Conservation (phyloP, 2,113 vertebrate genomes). For the Acinonyx jubatus region DNA sequence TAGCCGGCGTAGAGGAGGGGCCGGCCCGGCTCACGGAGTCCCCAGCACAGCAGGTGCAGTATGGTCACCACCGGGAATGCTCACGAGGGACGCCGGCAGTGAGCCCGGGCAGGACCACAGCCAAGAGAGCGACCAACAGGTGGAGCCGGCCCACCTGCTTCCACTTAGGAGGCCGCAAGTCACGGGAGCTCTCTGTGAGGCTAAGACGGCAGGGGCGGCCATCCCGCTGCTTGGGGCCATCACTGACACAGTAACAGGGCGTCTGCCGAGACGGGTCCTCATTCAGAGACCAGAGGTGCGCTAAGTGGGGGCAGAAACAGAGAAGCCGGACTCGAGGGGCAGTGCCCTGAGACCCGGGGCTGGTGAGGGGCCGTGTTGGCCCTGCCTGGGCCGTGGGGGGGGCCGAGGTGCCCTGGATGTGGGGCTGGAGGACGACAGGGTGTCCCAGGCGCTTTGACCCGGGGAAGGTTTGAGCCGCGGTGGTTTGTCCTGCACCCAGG, state of each 20-base stretch:
- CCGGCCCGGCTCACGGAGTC: neutral
- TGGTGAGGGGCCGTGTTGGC: neutral
- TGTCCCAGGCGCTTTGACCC: too few relatives aligned
- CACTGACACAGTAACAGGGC: neutral
- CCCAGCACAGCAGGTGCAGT: neutral
- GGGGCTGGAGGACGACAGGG: neutral
- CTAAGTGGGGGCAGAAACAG: neutral
- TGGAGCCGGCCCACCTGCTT: neutral
- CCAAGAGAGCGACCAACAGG: neutral
- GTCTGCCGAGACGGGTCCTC: neutral
- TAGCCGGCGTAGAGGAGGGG: neutral
- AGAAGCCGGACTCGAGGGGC: neutral
- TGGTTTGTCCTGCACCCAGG: neutral
- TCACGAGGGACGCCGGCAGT: neutral
- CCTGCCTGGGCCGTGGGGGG: neutral
- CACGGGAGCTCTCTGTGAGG: neutral
- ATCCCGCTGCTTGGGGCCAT: too few relatives aligned
- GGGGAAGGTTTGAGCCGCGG: neutral
- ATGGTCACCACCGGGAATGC: fast-evolving
- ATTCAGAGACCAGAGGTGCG: neutral
- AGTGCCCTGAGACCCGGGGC: neutral
- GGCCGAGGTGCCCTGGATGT: neutral
- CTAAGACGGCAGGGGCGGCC: neutral
- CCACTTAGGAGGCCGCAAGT: neutral
- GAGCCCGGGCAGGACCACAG: neutral